Percentiles rank a stretch among this genome's conserved stretches.
Conservation (phyloP, 2,797 vertebrate genomes). For the Graptemys geographica region DNA sequence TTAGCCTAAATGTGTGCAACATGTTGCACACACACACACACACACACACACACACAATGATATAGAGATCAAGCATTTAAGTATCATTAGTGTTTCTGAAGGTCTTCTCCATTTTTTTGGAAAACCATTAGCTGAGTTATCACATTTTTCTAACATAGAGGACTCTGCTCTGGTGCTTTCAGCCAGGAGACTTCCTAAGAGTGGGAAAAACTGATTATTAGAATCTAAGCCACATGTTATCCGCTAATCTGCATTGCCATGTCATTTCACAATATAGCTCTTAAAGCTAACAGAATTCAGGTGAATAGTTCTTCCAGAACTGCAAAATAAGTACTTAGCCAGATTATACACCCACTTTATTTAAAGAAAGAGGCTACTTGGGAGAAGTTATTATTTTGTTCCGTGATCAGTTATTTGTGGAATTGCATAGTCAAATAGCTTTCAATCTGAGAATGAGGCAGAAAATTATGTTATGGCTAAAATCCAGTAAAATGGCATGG, state of each 20-base stretch:
- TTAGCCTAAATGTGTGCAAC: not conserved
- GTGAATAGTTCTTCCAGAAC: constrained; percentile 25
- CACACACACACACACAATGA: not conserved
- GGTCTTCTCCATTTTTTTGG: constrained; percentile 20
- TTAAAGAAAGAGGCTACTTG: not conserved
- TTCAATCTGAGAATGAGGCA: constrained; percentile 34
- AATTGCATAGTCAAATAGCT: not conserved
- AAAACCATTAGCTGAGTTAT: not conserved
- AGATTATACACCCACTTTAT: not conserved
- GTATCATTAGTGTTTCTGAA: constrained; percentile 33
- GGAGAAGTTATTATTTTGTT: not conserved
- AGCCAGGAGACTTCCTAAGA: constrained; percentile 23
- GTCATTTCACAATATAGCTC: not conserved
- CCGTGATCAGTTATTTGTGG: constrained; percentile 1
- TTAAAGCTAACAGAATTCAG: constrained; percentile 28
- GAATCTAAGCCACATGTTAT: not conserved
- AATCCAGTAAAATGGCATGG: not conserved
- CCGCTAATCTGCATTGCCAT: not conserved
- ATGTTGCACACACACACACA: not conserved
- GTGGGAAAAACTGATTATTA: not conserved
- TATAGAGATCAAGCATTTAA: not conserved
- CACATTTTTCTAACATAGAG: constrained; percentile 29
- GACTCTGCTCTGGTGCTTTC: not conserved
- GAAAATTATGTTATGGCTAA: constrained; percentile 20
- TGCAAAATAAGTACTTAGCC: constrained; percentile 3